Conservation (phyloP, 2,797 vertebrate genomes). For the Lagocephalus sceleratus region DNA sequence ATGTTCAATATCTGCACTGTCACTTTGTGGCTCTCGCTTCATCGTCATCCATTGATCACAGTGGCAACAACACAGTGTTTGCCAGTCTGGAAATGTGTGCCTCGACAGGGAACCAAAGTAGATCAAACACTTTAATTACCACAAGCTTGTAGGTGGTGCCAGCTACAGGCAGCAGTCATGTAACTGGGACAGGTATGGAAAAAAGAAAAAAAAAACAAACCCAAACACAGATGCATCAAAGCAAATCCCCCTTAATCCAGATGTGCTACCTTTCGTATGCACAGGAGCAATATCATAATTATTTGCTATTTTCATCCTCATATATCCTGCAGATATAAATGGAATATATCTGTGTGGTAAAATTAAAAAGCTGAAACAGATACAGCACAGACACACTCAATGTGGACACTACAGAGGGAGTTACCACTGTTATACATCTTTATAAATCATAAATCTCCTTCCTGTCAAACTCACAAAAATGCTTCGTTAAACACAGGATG, state of each 20-base stretch:
- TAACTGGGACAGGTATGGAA: slow-evolving; percentile 63
- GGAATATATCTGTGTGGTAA: neutral
- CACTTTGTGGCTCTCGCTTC: slow-evolving; percentile 56
- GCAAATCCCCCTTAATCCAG: slow-evolving; percentile 39
- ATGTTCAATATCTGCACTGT: slow-evolving; percentile 62
- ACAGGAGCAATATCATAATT: slow-evolving; percentile 33
- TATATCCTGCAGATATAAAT: slow-evolving; percentile 34
- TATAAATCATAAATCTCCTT: slow-evolving; percentile 19
- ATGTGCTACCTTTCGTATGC: slow-evolving; percentile 22
- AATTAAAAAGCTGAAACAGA: slow-evolving; percentile 5
- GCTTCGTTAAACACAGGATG: slow-evolving; percentile 12
- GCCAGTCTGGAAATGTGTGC: slow-evolving; percentile 59
- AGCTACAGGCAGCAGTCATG: slow-evolving; percentile 64
- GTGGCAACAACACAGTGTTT: slow-evolving; percentile 62
- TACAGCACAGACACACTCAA: slow-evolving; percentile 18
- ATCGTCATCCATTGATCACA: slow-evolving; percentile 73
- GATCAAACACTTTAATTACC: slow-evolving; percentile 82
- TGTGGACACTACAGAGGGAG: slow-evolving; percentile 20
- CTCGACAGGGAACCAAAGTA: slow-evolving; percentile 55
- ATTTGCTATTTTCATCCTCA: slow-evolving; percentile 5
- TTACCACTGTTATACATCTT: slow-evolving; percentile 5
- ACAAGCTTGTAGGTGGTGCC: slow-evolving; percentile 69
- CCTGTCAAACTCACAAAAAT: slow-evolving; percentile 20
- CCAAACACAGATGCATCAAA: slow-evolving; percentile 39
- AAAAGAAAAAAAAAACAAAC: slow-evolving; percentile 34